Conservation (phyloP, 2,113 vertebrate species). For the Malurus cyaneus region DNA sequence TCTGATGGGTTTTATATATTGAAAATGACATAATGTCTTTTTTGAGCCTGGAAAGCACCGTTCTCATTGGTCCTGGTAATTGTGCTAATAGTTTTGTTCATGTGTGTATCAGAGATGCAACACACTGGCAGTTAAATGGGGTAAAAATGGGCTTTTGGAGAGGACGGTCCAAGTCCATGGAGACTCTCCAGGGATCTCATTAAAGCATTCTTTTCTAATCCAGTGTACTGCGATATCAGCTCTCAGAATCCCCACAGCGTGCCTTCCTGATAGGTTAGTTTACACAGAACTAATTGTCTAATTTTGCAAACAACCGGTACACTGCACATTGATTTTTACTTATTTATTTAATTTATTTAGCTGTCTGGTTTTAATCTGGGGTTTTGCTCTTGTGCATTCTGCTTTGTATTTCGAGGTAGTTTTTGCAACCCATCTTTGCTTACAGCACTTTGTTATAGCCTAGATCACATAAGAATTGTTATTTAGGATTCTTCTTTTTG, state of each 20-base stretch:
- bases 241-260: conserved; percentile 59
- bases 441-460: background rate
- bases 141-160: conserved; percentile 64
- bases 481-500: background rate
- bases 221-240: conserved; percentile 44
- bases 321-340: conserved; percentile 45
- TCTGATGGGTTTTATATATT: background rate
- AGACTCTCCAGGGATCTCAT: conserved; percentile 74
- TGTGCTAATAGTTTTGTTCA: background rate
- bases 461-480: background rate
- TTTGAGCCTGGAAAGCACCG: background rate
- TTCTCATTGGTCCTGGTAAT: conserved; percentile 3
- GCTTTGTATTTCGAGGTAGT: background rate
- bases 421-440: conserved; percentile 11
- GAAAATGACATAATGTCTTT: background rate
- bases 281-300: conserved; percentile 76
- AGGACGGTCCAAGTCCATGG: conserved; percentile 12
- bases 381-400: conserved; percentile 2
- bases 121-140: conserved; percentile 23
- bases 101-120: background rate
- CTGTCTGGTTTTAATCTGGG: background rate
- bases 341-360: background rate
- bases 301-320: conserved; percentile 62
- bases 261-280: conserved; percentile 70
- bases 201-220: conserved; percentile 65